These are phyloP conservation scores for Caenorhabditis briggsae DNA, from an alignment of 1,140 invertebrate species.

Conservation along the genomic window DNA sequence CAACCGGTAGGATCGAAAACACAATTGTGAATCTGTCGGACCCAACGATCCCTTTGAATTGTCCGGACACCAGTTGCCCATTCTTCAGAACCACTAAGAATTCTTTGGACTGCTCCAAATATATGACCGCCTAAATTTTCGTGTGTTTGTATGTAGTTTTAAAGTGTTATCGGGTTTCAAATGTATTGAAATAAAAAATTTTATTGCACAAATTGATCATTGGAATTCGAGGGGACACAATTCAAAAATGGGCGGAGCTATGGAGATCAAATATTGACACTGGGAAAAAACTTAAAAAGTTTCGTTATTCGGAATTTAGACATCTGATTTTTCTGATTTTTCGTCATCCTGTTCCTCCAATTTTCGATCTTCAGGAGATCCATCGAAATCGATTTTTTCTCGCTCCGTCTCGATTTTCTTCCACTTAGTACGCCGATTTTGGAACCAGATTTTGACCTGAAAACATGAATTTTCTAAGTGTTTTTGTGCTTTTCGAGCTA, in stretches of 20 bases:
- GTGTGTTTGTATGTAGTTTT: not conserved
- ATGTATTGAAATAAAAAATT: conserved; percentile 9
- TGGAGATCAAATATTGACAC: too few relatives aligned
- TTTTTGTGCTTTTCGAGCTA: too few relatives aligned
- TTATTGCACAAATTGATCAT: not conserved
- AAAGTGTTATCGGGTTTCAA: not conserved
- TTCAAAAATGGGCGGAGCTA: too few relatives aligned
- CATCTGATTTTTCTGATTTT: too few relatives aligned
- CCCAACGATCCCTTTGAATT: conserved; percentile 61
- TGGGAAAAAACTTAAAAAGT: not conserved
- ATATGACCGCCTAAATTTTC: conserved; percentile 52
- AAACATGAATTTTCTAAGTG: too few relatives aligned
- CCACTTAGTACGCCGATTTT: conserved; percentile 96
- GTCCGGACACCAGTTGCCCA: conserved; percentile 62
- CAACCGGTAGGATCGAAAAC: conserved; percentile 84
- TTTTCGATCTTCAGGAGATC: not conserved
- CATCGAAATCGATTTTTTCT: not conserved
- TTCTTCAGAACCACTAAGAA: conserved; percentile 69
- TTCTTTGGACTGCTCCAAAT: conserved; percentile 56
- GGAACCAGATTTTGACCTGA: conserved; percentile 99
- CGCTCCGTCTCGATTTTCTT: conserved; percentile 80
- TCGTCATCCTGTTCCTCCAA: not conserved
- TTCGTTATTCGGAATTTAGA: too few relatives aligned
- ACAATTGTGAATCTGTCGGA: conserved; percentile 73
- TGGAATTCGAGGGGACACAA: too few relatives aligned